Evolutionary conservation across 2,113 vertebrate genomes (phyloP).

Genomic region (Amblyornis subalaris): DNA sequence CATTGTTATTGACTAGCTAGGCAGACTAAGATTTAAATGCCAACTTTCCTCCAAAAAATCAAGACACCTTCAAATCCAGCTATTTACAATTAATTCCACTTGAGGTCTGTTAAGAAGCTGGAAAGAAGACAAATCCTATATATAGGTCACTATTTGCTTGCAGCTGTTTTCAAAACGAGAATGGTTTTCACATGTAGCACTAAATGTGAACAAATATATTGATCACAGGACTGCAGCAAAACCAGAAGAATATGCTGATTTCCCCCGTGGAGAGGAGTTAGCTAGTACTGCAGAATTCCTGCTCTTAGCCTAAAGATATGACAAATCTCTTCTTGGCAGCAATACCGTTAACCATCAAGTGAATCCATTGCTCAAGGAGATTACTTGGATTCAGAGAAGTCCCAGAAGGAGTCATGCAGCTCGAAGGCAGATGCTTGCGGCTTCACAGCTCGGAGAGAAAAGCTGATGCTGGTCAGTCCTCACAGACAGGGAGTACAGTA

Average conservation of each 20-base stretch:
- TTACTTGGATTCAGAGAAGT: constrained; percentile 27
- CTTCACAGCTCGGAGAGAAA: not conserved
- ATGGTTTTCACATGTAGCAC: not conserved
- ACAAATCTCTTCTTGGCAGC: constrained; percentile 39
- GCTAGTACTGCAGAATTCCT: constrained; percentile 34
- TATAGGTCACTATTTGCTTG: constrained; percentile 2
- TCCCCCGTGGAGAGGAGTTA: constrained; percentile 17
- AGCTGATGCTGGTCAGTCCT: not conserved
- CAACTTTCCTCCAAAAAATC: not conserved
- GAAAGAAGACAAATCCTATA: not conserved
- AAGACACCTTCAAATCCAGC: not conserved
- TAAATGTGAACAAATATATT: constrained; percentile 16
- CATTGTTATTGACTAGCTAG: not conserved
- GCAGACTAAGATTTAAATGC: constrained; percentile 5
- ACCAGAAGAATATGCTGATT: constrained; percentile 8
- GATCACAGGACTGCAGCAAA: not conserved
- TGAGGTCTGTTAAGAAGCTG: not conserved
- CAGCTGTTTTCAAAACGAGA: not conserved
- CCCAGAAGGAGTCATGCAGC: constrained; percentile 3
- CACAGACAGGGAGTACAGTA: not conserved
- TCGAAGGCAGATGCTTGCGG: not conserved
- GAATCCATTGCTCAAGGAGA: constrained; percentile 35
- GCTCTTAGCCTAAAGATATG: not conserved
- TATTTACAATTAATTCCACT: not conserved
- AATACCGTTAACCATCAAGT: constrained; percentile 8